These are phyloP conservation scores for Proterorhinus semilunaris DNA, from an alignment of 2,113 vertebrate species.

Conservation along the genomic window DNA sequence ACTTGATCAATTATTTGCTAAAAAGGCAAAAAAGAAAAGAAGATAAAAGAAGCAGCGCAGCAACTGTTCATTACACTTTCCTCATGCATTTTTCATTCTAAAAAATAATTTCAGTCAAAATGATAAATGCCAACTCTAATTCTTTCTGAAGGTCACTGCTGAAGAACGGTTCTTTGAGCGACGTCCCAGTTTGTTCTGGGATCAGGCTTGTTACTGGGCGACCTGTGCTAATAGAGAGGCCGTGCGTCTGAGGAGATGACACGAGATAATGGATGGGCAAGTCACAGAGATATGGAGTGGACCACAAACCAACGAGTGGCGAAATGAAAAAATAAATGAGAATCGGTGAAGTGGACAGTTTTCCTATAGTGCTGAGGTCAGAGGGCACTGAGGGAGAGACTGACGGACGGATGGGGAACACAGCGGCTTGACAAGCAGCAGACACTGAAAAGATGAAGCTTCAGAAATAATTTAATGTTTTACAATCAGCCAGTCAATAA, in stretches of 20 bases:
- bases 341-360: constrained; percentile 13
- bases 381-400: constrained; percentile 1
- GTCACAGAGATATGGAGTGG: constrained; percentile 18
- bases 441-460: constrained; percentile 5
- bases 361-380: constrained; percentile 19
- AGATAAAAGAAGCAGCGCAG: too few species aligned
- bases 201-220: constrained; percentile 1
- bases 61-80: not conserved
- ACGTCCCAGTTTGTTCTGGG: constrained; percentile 3
- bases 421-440: constrained; percentile 1
- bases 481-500: not conserved
- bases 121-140: not conserved
- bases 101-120: not conserved
- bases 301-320: not conserved
- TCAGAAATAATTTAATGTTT: not conserved
- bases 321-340: constrained; percentile 9
- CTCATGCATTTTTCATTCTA: not conserved
- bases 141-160: constrained; percentile 4
- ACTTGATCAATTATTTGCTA: not conserved
- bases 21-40: not conserved
- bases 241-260: constrained; percentile 23
- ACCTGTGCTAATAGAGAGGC: constrained; percentile 20
- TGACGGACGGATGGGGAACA: not conserved
- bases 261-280: constrained; percentile 17
- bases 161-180: not conserved